Conservation (phyloP, 2,113 vertebrate genomes). For the Tachuris rubrigastra region DNA sequence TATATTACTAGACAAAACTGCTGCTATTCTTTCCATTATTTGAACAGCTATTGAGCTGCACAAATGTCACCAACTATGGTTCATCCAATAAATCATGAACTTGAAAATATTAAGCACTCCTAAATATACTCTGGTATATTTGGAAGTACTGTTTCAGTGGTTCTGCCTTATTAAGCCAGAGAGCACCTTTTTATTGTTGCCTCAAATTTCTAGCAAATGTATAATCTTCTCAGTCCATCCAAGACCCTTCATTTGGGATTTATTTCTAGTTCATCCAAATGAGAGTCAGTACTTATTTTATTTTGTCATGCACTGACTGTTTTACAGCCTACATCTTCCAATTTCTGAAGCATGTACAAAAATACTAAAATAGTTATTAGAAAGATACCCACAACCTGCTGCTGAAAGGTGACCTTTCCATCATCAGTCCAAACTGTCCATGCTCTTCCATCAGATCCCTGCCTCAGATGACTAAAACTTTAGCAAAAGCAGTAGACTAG, state of each 20-base stretch:
- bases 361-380: background rate
- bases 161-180: background rate
- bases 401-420: background rate
- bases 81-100: background rate
- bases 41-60: slow-evolving; percentile 1
- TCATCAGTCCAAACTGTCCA: background rate
- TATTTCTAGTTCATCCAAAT: background rate
- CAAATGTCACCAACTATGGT: background rate
- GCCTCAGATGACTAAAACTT: background rate
- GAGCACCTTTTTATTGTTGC: background rate
- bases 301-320: background rate
- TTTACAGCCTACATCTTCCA: background rate
- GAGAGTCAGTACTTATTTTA: background rate
- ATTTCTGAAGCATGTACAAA: background rate
- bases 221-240: background rate
- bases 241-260: background rate
- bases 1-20: background rate
- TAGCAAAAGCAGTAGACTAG: background rate
- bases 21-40: background rate
- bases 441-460: background rate
- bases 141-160: background rate
- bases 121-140: background rate
- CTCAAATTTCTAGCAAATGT: background rate
- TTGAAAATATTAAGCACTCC: slow-evolving; percentile 2
- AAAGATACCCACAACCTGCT: background rate